phyloP scores from a whole-genome alignment of 1,140 invertebrate genomes.

The Diabrotica undecimpunctata region DNA sequence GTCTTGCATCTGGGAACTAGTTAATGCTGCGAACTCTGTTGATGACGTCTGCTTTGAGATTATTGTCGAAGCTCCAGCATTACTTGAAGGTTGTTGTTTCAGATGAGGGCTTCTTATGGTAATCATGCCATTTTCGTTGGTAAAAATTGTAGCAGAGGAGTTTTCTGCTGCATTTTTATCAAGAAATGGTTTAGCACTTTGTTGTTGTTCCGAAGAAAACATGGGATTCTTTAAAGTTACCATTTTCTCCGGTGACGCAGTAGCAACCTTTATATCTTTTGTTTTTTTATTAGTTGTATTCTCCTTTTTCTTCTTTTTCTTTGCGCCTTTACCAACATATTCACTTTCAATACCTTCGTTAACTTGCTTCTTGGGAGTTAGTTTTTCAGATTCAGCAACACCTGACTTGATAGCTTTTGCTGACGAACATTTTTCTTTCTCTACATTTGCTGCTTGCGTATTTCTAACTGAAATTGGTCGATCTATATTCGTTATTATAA shows the following conservation, averaged over 20 bases:
- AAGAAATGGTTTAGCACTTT: conserved; percentile 19
- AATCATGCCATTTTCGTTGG: conserved; percentile 73
- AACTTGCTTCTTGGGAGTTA: conserved; percentile 42
- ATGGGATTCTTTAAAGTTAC: conserved; percentile 72
- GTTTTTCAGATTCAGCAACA: conserved; percentile 60
- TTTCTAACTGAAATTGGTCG: conserved; percentile 50
- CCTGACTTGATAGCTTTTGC: conserved; percentile 50
- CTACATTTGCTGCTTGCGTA: conserved; percentile 48
- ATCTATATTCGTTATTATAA: conserved; percentile 78
- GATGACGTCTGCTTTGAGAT: conserved; percentile 25
- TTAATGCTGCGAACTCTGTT: conserved; percentile 13
- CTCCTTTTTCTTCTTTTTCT: conserved; percentile 59
- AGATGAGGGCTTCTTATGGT: conserved; percentile 68
- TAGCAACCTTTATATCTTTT: conserved; percentile 38
- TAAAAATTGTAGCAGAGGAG: conserved; percentile 63
- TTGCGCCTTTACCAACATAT: conserved; percentile 45
- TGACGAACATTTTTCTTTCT: conserved; percentile 40
- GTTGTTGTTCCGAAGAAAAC: conserved; percentile 53
- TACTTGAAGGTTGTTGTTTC: conserved; percentile 36
- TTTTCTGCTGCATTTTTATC: conserved; percentile 27
- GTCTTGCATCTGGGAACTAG: background rate
- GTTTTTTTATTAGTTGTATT: background rate
- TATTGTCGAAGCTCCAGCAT: conserved; percentile 22
- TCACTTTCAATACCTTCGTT: conserved; percentile 21
- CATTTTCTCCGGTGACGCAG: conserved; percentile 47